Evolutionary conservation across 2,797 vertebrate genomes (phyloP).

Genomic region (Cuniculus paca): DNA sequence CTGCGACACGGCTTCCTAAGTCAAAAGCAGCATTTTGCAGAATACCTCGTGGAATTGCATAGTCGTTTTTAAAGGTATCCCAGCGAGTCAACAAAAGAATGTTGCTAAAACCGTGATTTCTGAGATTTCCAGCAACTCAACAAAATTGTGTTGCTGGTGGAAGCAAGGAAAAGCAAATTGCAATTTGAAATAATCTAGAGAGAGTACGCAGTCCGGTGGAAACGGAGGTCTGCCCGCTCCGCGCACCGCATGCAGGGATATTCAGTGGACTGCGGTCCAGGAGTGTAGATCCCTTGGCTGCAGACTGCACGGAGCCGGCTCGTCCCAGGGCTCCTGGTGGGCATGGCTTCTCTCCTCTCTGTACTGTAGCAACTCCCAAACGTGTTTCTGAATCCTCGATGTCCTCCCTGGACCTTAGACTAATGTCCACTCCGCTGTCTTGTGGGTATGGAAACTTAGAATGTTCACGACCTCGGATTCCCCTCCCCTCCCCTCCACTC

Average conservation of each 20-base stretch:
- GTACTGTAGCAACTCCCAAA: background rate
- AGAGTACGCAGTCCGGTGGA: background rate
- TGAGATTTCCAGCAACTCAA: background rate
- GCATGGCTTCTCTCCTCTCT: background rate
- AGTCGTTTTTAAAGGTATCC: background rate
- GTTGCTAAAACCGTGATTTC: background rate
- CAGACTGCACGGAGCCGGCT: background rate
- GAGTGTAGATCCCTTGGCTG: background rate
- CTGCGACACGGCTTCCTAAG: background rate
- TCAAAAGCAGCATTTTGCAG: background rate
- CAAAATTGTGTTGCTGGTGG: background rate
- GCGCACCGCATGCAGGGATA: no score
- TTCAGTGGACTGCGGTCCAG: background rate
- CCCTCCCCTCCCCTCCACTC: rapidly evolving
- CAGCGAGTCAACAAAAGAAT: background rate
- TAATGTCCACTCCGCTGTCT: background rate
- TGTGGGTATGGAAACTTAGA: background rate
- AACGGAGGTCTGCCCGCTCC: background rate
- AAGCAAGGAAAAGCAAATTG: conserved; percentile 24
- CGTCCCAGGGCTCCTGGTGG: background rate
- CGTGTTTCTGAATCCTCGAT: background rate
- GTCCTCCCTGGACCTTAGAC: background rate
- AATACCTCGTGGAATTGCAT: background rate
- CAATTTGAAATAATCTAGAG: background rate
- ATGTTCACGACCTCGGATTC: background rate